Evolutionary conservation across 2,797 vertebrate species (phyloP), one percentile per base, ranked within the genome.

Genomic region (Peromyscus melanophrys): DNA sequence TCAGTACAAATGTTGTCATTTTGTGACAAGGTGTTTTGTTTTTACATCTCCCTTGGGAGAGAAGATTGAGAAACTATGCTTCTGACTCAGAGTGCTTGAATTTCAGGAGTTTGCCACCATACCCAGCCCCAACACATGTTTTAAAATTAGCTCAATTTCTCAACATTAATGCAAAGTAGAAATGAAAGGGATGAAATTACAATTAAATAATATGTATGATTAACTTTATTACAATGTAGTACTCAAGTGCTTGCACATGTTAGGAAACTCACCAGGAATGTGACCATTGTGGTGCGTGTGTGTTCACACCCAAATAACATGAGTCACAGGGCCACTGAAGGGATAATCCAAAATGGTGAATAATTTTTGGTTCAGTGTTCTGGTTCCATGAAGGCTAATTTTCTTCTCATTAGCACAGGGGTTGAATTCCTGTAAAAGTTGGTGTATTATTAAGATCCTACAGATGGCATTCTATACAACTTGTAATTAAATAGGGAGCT

Each of bases 351-450:
- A 76, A 92, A 71, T 29, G 37, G 31, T 55, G 40, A 75, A 37
- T 49, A 88, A 37, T 46, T 40, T 97, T 59, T 61, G 12, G 29
- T 84, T 71, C 49, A 46, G 57, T 88, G 23, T 73, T 94, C 59
- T 88, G 8, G 27, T n/a, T 92, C 89, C 55, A 67, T 29, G 82
- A 95, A 43, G 71, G 6, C 13, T 92, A 21, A 86, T 89, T 90
- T 73, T 69, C 49, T 27, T 95, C 19, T 84, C 69, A 19, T 89
- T 92, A 75, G 75, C 71, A 75, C n/a, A 55, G 16, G 92, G 40
- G 21, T 43, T 89, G 43, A 90, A 89, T 95, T 94, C 77, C 85
- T 88, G 10, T 93, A 92, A 97, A 94, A 83, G 27, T 6, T 75
- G 37, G 21, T 21, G 0, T 81, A 29, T 80, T 31, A 82, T 29